These are phyloP conservation scores for Serrognathus titanus DNA, from an alignment of 2,888 invertebrate species.

Conservation along the genomic window DNA sequence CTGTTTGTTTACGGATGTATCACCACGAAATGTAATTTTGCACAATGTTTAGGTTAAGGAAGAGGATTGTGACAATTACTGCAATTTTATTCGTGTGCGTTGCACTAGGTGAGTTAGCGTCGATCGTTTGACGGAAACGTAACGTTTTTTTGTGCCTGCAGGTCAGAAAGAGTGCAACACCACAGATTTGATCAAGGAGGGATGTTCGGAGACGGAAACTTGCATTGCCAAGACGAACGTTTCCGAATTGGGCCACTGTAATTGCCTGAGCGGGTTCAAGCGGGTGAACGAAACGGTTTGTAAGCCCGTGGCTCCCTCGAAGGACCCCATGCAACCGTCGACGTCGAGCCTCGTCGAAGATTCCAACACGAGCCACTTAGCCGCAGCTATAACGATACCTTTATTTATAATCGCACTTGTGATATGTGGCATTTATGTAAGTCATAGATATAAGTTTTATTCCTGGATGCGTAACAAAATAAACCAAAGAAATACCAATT, in stretches of 20 bases:
- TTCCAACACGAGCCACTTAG: constrained; percentile 35
- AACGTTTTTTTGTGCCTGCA: constrained; percentile 7
- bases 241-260: constrained; percentile 11
- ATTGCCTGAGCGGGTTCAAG: constrained; percentile 35
- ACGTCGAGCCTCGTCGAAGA: constrained; percentile 38
- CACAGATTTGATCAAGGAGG: constrained; percentile 22
- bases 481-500: constrained; percentile 41
- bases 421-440: constrained; percentile 42
- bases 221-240: constrained; percentile 27
- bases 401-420: constrained; percentile 43
- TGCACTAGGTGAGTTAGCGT: not conserved
- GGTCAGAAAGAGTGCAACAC: constrained; percentile 23
- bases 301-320: constrained; percentile 14
- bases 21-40: no score
- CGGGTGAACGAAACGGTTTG: constrained; percentile 30
- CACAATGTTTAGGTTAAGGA: not conserved
- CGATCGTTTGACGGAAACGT: not conserved
- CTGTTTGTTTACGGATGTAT: no score
- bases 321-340: constrained; percentile 20
- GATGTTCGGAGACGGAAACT: constrained; percentile 36
- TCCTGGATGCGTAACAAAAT: constrained; percentile 42
- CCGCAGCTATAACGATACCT: constrained; percentile 41
- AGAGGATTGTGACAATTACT: not conserved
- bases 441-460: constrained; percentile 39
- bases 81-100: not conserved